Evolutionary conservation across 2,113 vertebrate species (phyloP).

Genomic region (Leptodactylus fuscus): DNA sequence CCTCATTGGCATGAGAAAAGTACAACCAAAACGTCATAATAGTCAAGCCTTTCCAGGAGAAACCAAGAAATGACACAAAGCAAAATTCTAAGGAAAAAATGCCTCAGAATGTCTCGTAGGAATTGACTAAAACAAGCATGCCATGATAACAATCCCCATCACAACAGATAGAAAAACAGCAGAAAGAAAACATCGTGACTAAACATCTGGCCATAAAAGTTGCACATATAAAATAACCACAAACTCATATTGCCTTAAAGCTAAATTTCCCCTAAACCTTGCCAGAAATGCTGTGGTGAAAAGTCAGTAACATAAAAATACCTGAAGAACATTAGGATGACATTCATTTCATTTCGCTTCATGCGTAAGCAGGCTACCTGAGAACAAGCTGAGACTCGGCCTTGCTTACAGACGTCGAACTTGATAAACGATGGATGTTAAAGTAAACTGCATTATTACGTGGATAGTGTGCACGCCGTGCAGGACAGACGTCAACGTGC

Average conservation of each 20-base stretch:
- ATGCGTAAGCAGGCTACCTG: constrained; percentile 32
- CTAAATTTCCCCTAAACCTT: not conserved
- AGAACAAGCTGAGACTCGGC: constrained; percentile 32
- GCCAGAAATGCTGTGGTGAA: not conserved
- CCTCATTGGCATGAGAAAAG: too few species aligned
- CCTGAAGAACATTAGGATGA: not conserved
- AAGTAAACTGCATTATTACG: constrained; percentile 14
- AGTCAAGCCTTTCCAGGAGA: too few species aligned
- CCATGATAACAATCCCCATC: too few species aligned
- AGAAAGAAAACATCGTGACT: too few species aligned
- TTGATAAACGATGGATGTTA: constrained; percentile 1
- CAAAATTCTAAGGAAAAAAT: too few species aligned
- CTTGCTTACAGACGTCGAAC: not conserved
- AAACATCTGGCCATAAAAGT: too few species aligned
- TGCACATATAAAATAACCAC: not conserved
- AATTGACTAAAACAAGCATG: too few species aligned
- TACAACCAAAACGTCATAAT: too few species aligned
- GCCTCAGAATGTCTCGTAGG: too few species aligned
- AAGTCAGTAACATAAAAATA: not conserved
- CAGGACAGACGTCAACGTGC: not conserved
- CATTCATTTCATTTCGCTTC: not conserved
- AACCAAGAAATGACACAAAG: too few species aligned
- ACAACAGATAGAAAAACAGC: too few species aligned
- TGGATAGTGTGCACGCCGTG: not conserved
- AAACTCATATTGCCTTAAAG: not conserved